A percentile compares a stretch with the other conserved stretches of the same genome.
phyloP scores from a whole-genome alignment of 1,140 invertebrate genomes.

The Drosophila kikkawai region DNA sequence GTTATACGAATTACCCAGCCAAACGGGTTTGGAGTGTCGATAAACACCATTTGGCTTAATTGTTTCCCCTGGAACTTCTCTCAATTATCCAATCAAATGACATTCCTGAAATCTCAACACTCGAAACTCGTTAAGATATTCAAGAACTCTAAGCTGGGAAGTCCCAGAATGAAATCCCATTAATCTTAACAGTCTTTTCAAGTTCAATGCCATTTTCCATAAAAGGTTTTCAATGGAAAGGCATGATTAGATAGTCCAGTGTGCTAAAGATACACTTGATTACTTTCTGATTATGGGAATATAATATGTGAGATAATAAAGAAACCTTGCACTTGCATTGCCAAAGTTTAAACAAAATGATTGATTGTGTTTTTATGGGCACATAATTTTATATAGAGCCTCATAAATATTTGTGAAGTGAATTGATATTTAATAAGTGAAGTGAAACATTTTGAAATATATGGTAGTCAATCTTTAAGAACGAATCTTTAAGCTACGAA shows the following conservation, averaged over 20 bases:
- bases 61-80: conserved; percentile 2
- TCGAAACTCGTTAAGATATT: conserved; percentile 17
- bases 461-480: not conserved
- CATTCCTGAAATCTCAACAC: conserved; percentile 11
- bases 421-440: not conserved
- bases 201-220: conserved; percentile 32
- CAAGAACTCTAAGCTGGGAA: conserved; percentile 15
- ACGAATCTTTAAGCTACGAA: no score
- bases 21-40: conserved; percentile 26
- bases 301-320: not conserved
- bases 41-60: conserved; percentile 13
- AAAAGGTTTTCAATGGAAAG: not conserved
- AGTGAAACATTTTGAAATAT: not conserved
- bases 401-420: not conserved
- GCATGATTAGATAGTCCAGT: conserved; percentile 13
- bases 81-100: conserved; percentile 27
- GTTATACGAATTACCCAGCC: conserved; percentile 18
- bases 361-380: not conserved
- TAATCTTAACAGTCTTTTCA: conserved; percentile 21
- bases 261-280: not conserved
- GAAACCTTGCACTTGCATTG: conserved; percentile 3
- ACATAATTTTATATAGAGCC: not conserved
- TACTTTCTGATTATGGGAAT: not conserved
- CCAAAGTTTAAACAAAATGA: not conserved
- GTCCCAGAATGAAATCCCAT: not conserved